phyloP scores from a whole-genome alignment of 2,113 vertebrate genomes.

The Burhinus bistriatus region DNA sequence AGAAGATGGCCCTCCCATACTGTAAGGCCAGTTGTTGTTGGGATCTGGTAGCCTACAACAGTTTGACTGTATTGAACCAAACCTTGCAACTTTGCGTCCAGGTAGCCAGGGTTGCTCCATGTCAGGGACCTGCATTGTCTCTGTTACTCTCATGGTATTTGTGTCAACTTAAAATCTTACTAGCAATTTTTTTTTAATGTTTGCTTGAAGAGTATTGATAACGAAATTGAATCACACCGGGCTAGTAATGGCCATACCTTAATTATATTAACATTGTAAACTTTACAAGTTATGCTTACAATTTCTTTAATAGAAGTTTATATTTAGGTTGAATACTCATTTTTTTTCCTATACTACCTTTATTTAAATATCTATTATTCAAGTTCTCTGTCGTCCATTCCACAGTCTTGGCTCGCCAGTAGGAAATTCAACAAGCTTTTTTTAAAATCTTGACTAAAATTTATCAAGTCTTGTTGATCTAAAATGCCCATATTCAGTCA shows the following conservation, averaged over 20 bases:
- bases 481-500: background rate
- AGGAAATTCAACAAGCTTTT: background rate
- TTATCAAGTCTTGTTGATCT: background rate
- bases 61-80: background rate
- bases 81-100: background rate
- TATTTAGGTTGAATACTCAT: background rate
- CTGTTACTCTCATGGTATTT: background rate
- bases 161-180: background rate
- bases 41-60: background rate
- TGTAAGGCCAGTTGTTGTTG: background rate
- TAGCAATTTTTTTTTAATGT: background rate
- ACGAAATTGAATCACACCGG: background rate
- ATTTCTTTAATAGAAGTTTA: background rate
- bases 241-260: background rate
- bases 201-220: background rate
- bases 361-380: background rate
- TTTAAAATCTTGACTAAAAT: background rate
- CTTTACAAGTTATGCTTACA: background rate
- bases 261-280: background rate
- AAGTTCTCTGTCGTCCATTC: background rate
- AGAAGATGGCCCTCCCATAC: background rate
- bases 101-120: background rate
- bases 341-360: background rate
- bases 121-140: background rate
- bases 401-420: background rate